Evolutionary conservation across 2,888 invertebrate species (phyloP), one percentile per base, ranked within the genome.

Genomic region (Meta bourneti): DNA sequence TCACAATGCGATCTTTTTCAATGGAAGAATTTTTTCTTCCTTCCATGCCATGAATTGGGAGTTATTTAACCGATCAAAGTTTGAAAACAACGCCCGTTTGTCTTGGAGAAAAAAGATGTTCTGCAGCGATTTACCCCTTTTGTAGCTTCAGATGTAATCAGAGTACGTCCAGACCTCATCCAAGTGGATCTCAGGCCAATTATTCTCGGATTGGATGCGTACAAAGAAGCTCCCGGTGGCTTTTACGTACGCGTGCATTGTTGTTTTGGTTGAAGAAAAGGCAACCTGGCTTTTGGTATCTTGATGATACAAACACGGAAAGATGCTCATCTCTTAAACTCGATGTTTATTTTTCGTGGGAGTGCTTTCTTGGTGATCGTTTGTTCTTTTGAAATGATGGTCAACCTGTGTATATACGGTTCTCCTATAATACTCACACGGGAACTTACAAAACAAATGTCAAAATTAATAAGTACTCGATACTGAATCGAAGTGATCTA

Each of bases 81-180:
- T 70, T 72, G 78, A 74, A 87, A 75, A 77, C 71, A 51, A 51
- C 86, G 69, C 52, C 86, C 34, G 79, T 81, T 91, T 91, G 61
- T 85, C 54, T 80, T 71, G 20, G 5, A 34, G 34, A 34, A 34
- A 34, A 34, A 34, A 34, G 51, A 54, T 61, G 54, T 54, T 34
- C n/a, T 61, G n/a, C 8, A 13, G 48, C 72, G 20, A 52, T 78
- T 87, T 87, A 80, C 79, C 72, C 85, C 87, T 79, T 87, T 86
- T 70, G 52, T 72, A 52, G 71, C n/a, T 7, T 71, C 16, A 87
- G 87, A 87, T 87, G 77, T 52, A 82, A 82, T 82, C 89, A 89
- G 88, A 89, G 82, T 89, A 61, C 70, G 52, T 82, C 52, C 89
- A 82, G 77, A 75, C 72, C 48, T 34, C 49, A n/a, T 54, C 34